Conservation (phyloP, 2,113 vertebrate genomes). For the Nothobranchius kuhntae region DNA sequence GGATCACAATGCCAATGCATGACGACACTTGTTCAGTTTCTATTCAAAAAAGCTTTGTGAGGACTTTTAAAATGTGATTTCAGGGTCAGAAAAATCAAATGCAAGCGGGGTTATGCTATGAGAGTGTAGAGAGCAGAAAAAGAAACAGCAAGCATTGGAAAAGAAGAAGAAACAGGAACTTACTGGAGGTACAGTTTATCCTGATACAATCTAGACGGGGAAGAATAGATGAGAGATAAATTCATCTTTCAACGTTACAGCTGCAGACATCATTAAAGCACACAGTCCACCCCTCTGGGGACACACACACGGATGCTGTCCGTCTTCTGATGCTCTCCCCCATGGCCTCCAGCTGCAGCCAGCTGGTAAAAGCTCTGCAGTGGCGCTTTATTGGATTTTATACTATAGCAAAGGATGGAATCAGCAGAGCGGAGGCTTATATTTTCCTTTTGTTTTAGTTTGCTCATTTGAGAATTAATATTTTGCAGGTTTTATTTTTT, state of each 20-base stretch:
- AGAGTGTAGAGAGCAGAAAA: conserved; percentile 24
- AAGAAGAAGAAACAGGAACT: conserved; percentile 95
- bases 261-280: conserved; percentile 99
- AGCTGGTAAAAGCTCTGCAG: conserved; percentile 42
- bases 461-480: background rate
- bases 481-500: background rate
- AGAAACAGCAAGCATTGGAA: conserved; percentile 29
- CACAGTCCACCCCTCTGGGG: conserved; percentile 98
- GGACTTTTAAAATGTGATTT: conserved; percentile 1
- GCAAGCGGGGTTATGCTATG: conserved; percentile 25
- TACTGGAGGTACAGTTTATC: conserved; percentile 99
- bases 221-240: conserved; percentile 99
- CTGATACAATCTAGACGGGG: conserved; percentile 99
- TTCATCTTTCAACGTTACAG: conserved; percentile 99
- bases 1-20: conserved; percentile 26
- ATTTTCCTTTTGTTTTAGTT: background rate
- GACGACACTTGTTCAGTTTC: background rate
- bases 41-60: background rate
- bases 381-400: conserved; percentile 18
- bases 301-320: conserved; percentile 94
- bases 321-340: conserved; percentile 82
- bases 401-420: conserved; percentile 1
- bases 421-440: background rate
- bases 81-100: background rate
- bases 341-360: conserved; percentile 30